Evolutionary conservation across 2,888 invertebrate genomes (phyloP).

Genomic region (Lordiphosa fenestrarum): DNA sequence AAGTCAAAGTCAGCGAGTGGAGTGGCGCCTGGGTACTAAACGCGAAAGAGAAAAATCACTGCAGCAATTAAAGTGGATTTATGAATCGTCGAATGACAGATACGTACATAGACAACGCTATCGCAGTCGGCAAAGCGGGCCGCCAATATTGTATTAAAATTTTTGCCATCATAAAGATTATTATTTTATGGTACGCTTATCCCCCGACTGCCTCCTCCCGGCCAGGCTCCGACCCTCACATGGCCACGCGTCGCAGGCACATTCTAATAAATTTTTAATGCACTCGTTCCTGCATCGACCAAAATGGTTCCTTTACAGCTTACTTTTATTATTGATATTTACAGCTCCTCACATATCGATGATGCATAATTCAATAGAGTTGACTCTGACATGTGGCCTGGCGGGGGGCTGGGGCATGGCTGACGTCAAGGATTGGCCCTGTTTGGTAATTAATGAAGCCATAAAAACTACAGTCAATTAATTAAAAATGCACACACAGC

Average conservation of each 20-base stretch:
- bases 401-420: slow-evolving; percentile 13
- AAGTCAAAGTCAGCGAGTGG: slow-evolving; percentile 25
- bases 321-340: slow-evolving; percentile 75
- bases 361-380: slow-evolving; percentile 67
- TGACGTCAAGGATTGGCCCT: slow-evolving; percentile 64
- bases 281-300: slow-evolving; percentile 41
- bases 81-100: slow-evolving; percentile 66
- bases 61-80: slow-evolving; percentile 74
- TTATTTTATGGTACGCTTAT: slow-evolving; percentile 71
- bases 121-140: slow-evolving; percentile 22
- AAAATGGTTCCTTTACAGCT: slow-evolving; percentile 47
- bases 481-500: slow-evolving; percentile 75
- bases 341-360: slow-evolving; percentile 57
- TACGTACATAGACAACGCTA: slow-evolving; percentile 40
- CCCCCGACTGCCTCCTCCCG: slow-evolving; percentile 17
- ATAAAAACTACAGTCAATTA: slow-evolving; percentile 78
- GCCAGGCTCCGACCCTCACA: slow-evolving; percentile 14
- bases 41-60: slow-evolving; percentile 55
- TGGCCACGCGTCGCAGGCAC: slow-evolving; percentile 69
- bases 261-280: slow-evolving; percentile 78
- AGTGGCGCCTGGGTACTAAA: slow-evolving; percentile 41
- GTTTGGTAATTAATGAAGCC: slow-evolving; percentile 77
- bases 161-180: slow-evolving; percentile 76
- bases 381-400: slow-evolving; percentile 23
- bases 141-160: slow-evolving; percentile 70